Evolutionary conservation across 2,797 vertebrate species (phyloP).

Genomic region (Periophthalmus magnuspinnatus): DNA sequence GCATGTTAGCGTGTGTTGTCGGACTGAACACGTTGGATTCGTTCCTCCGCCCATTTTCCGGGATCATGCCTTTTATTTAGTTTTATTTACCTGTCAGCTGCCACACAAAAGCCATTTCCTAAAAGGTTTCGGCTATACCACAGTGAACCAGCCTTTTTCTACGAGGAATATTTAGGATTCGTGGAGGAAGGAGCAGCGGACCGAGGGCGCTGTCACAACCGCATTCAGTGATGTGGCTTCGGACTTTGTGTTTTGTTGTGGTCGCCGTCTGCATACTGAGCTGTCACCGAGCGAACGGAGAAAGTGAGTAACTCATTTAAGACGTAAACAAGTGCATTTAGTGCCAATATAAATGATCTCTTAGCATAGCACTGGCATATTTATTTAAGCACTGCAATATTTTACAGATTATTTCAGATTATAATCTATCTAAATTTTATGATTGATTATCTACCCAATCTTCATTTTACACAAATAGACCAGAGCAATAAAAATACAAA

Average conservation of each 20-base stretch:
- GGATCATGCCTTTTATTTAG: constrained; percentile 70
- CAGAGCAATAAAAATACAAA: not conserved
- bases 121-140: constrained; percentile 31
- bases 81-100: constrained; percentile 70
- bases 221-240: constrained; percentile 72
- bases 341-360: not conserved
- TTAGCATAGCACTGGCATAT: not conserved
- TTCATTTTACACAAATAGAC: not conserved
- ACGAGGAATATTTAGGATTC: constrained; percentile 44
- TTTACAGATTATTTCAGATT: not conserved
- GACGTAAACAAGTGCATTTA: not conserved
- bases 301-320: constrained; percentile 66
- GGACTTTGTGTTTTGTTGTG: constrained; percentile 69
- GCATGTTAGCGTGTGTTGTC: constrained; percentile 53
- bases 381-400: not conserved
- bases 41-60: constrained; percentile 76
- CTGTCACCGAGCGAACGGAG: constrained; percentile 69
- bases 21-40: constrained; percentile 71
- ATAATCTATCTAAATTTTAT: not conserved
- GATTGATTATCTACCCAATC: not conserved
- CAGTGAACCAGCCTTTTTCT: constrained; percentile 16
- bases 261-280: constrained; percentile 61
- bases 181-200: constrained; percentile 22
- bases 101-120: constrained; percentile 62
- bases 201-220: constrained; percentile 35